Conservation (phyloP, 2,888 invertebrate species). For the Crematogaster levior region DNA sequence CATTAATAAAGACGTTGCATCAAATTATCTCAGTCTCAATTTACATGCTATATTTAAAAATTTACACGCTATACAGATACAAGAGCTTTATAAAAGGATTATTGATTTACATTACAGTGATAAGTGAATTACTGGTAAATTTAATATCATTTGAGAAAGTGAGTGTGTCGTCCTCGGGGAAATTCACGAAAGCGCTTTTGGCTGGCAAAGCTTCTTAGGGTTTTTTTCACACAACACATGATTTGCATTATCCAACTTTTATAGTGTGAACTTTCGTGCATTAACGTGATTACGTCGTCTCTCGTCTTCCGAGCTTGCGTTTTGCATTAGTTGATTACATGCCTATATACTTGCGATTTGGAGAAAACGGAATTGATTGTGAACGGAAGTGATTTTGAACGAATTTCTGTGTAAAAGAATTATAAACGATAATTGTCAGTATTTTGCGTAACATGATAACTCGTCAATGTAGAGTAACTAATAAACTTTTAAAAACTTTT, state of each 20-base stretch:
- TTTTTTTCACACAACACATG: conserved; percentile 23
- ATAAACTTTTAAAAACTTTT: not conserved
- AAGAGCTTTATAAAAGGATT: not conserved
- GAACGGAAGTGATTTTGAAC: not conserved
- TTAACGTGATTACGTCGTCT: conserved; percentile 42
- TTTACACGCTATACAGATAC: not conserved
- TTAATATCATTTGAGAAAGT: conserved; percentile 24
- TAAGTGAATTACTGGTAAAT: not conserved
- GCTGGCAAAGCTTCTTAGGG: not conserved
- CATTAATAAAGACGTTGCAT: not conserved
- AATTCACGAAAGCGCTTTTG: conserved; percentile 9
- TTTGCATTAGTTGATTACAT: conserved; percentile 50
- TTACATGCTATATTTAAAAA: not conserved
- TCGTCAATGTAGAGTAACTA: not conserved
- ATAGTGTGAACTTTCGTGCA: conserved; percentile 38
- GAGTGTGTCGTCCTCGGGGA: not conserved
- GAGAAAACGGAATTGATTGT: not conserved
- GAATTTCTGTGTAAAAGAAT: not conserved
- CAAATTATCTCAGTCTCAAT: not conserved
- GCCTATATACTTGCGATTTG: not conserved
- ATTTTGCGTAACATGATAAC: not conserved
- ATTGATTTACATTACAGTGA: not conserved
- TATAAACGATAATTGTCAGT: not conserved
- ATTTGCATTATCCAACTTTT: conserved; percentile 46
- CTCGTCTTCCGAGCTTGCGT: not conserved